Conservation (phyloP, 2,888 invertebrate species). For the Rotaria magnacalcarata region DNA sequence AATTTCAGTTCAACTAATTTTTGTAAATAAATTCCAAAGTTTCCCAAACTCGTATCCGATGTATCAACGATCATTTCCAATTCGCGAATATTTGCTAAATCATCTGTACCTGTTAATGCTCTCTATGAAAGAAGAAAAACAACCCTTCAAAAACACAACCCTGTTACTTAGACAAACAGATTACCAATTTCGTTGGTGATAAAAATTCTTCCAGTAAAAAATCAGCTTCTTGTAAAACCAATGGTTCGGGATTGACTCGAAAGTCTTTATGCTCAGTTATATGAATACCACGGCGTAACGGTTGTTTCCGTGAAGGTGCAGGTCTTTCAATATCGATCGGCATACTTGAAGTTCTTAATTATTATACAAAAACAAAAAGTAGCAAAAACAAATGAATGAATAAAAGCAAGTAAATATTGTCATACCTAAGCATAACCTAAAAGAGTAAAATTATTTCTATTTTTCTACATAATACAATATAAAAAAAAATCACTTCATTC, state of each 20-base stretch:
- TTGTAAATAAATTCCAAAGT: constrained; percentile 57
- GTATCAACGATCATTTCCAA: constrained; percentile 59
- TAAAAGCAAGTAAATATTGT: not conserved
- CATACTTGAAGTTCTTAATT: constrained; percentile 43
- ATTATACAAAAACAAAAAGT: not conserved
- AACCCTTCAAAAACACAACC: no score
- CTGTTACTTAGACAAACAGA: no score
- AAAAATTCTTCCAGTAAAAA: constrained; percentile 57
- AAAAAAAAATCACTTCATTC: not conserved
- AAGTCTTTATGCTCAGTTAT: constrained; percentile 56
- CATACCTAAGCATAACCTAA: constrained; percentile 18
- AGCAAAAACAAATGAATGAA: not conserved
- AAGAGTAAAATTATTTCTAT: not conserved
- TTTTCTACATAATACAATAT: not conserved
- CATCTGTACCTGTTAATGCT: constrained; percentile 56
- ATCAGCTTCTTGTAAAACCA: constrained; percentile 53
- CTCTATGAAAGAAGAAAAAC: constrained; percentile 50
- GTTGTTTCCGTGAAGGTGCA: constrained; percentile 49
- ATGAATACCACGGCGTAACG: constrained; percentile 56
- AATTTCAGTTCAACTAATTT: constrained; percentile 56
- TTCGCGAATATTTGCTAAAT: constrained; percentile 55
- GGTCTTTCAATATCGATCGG: constrained; percentile 50
- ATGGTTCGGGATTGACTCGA: constrained; percentile 58
- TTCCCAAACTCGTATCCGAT: constrained; percentile 58
- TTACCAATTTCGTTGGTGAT: constrained; percentile 58